phyloP scores from a whole-genome alignment of 1,140 invertebrate species.

The Drosophila tropicalis region DNA sequence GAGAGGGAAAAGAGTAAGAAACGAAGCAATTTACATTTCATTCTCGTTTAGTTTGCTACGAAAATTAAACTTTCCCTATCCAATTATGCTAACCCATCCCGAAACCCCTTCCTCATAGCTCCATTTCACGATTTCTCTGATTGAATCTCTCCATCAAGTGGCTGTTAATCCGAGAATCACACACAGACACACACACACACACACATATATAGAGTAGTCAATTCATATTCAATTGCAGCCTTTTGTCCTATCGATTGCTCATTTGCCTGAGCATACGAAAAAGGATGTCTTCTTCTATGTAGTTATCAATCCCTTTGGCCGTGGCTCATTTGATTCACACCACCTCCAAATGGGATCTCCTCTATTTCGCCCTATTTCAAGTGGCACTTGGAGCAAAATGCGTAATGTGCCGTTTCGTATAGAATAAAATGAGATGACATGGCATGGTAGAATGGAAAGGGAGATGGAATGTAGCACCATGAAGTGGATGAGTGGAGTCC shows the following conservation, averaged over 20 bases:
- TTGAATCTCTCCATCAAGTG: background rate
- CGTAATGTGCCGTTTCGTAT: conserved; percentile 12
- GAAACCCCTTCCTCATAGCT: background rate
- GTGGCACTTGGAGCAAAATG: conserved; percentile 42
- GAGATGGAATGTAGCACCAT: background rate
- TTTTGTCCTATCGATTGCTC: conserved; percentile 53
- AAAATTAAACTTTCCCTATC: conserved; percentile 32
- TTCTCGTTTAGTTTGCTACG: conserved; percentile 48
- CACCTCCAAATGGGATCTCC: background rate
- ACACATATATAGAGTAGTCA: conserved; percentile 28
- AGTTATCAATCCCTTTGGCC: conserved; percentile 2
- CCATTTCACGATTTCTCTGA: background rate
- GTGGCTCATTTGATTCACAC: conserved; percentile 47
- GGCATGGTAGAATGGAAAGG: background rate
- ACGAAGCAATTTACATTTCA: conserved; percentile 60
- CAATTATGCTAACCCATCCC: background rate
- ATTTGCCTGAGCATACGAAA: conserved; percentile 48
- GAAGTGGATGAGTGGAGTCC: conserved; percentile 16
- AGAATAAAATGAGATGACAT: conserved; percentile 22
- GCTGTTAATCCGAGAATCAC: conserved; percentile 50
- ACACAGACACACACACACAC: too few relatives aligned
- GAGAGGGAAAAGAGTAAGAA: background rate
- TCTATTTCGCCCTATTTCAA: conserved; percentile 24
- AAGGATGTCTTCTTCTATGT: conserved; percentile 51
- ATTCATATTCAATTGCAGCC: conserved; percentile 73